A percentile compares a stretch with the other conserved stretches of the same genome.
These are phyloP conservation scores for Emmelina monodactyla DNA, from an alignment of 2,888 invertebrate genomes.

Conservation along the genomic window DNA sequence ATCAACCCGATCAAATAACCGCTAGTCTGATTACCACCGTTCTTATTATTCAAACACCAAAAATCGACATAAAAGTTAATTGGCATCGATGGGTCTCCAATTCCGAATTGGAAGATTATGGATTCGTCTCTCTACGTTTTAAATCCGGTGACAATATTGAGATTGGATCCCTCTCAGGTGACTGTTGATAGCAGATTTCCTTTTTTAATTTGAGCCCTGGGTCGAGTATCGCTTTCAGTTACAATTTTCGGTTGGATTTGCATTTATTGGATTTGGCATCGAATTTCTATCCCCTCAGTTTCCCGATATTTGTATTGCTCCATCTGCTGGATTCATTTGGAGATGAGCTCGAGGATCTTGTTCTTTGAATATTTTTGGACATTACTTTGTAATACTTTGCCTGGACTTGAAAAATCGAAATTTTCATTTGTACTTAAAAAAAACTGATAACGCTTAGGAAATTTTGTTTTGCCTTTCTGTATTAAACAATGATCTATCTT, in stretches of 20 bases:
- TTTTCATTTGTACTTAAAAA: too few relatives aligned
- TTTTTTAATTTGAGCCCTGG: conserved; percentile 8
- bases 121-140: conserved; percentile 26
- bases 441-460: too few relatives aligned
- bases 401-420: neutral
- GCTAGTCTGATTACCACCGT: neutral
- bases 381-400: neutral
- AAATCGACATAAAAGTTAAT: conserved; percentile 49
- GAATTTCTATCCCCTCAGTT: too few relatives aligned
- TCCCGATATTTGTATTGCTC: neutral
- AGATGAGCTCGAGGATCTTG: neutral
- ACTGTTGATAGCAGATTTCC: conserved; percentile 8
- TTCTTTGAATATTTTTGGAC: neutral
- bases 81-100: conserved; percentile 48
- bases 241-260: conserved; percentile 3
- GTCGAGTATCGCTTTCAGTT: conserved; percentile 5
- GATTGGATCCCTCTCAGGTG: conserved; percentile 19
- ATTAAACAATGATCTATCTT: too few relatives aligned
- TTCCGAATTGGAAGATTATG: conserved; percentile 51
- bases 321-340: neutral
- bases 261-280: conserved; percentile 1
- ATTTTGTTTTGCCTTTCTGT: too few relatives aligned
- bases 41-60: conserved; percentile 24
- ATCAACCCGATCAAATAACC: neutral
- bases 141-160: conserved; percentile 23